Evolutionary conservation across 64 coral and sea anemone genomes (phyloP).

Genomic region (Hydrozoanthus tunicans): DNA sequence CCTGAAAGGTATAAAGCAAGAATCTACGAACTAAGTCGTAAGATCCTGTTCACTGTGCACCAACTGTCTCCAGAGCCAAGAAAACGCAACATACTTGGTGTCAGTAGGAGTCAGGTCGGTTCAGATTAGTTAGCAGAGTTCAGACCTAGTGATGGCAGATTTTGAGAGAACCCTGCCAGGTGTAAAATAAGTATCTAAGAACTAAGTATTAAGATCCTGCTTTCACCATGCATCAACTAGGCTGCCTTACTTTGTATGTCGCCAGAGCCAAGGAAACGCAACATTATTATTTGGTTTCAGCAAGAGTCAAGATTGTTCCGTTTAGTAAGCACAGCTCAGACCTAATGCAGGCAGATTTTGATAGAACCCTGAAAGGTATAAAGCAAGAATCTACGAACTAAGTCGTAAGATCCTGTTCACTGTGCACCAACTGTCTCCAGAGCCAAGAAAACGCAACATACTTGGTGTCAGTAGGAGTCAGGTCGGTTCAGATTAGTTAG

Average conservation of each 20-base stretch:
- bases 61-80: neutral
- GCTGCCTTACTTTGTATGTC: neutral
- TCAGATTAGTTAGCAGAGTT: slow-evolving; percentile 10
- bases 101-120: slow-evolving; percentile 1
- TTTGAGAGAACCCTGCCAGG: neutral
- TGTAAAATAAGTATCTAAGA: neutral
- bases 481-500: slow-evolving; percentile 9
- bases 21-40: no score
- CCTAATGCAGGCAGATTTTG: no score
- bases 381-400: no score
- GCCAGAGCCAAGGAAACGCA: no score
- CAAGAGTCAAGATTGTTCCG: no score
- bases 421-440: no score
- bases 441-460: neutral
- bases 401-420: no score
- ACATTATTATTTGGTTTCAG: no score
- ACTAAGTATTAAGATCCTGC: neutral
- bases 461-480: slow-evolving; percentile 2
- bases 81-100: slow-evolving; percentile 5
- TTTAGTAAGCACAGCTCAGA: no score
- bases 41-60: no score
- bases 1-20: no score
- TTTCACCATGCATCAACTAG: neutral
- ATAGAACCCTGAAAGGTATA: no score
- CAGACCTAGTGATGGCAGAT: slow-evolving; percentile 1